Conservation (phyloP, 1,140 invertebrate species). For the Cydia amplana region DNA sequence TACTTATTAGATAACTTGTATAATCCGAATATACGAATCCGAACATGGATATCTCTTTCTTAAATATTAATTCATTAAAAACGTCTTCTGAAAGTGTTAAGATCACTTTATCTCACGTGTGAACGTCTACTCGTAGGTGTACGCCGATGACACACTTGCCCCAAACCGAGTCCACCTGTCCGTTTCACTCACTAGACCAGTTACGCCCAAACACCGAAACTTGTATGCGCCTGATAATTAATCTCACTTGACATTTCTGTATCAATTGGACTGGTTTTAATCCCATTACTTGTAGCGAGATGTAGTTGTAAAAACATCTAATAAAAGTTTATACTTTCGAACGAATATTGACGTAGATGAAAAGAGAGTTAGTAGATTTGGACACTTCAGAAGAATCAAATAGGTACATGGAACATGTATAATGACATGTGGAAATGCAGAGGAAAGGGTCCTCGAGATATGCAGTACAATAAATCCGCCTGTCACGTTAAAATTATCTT, state of each 20-base stretch:
- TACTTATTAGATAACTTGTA: too few relatives aligned
- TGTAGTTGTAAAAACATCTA: not conserved
- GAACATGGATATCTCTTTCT: not conserved
- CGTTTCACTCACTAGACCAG: slow-evolving; percentile 24
- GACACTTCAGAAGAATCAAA: too few relatives aligned
- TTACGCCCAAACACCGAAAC: slow-evolving; percentile 19
- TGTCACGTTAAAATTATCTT: too few relatives aligned
- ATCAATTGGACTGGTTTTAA: slow-evolving; percentile 28
- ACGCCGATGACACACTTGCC: slow-evolving; percentile 6
- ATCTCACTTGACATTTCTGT: slow-evolving; percentile 28
- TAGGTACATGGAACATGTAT: too few relatives aligned
- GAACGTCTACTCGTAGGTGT: not conserved
- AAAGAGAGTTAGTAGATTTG: not conserved
- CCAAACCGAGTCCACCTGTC: slow-evolving; percentile 13
- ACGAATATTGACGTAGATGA: not conserved
- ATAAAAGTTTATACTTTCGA: slow-evolving; percentile 6
- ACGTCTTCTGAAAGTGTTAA: too few relatives aligned
- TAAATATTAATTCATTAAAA: too few relatives aligned
- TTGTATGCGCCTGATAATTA: slow-evolving; percentile 9
- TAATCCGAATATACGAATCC: too few relatives aligned
- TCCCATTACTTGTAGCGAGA: slow-evolving; percentile 9
- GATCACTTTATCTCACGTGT: not conserved
- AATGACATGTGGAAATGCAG: too few relatives aligned
- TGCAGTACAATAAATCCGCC: too few relatives aligned
- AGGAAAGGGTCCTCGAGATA: too few relatives aligned